Evolutionary conservation across 1,140 invertebrate genomes (phyloP).

Genomic region (Nasonia vitripennis): DNA sequence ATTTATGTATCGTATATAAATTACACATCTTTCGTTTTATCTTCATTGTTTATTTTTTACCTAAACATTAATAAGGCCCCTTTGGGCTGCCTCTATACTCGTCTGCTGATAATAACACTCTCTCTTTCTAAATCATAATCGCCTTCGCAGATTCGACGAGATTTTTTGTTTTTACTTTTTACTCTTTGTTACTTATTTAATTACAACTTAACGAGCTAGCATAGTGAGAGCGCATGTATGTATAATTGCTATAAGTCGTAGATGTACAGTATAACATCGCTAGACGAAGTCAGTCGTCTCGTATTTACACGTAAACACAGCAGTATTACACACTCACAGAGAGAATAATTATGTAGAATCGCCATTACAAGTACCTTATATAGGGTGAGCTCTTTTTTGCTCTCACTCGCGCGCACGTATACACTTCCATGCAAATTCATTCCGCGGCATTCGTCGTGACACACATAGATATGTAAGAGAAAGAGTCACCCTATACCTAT

Average conservation of each 20-base stretch:
- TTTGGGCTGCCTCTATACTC: constrained; percentile 43
- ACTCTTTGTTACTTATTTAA: constrained; percentile 7
- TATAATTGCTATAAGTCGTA: constrained; percentile 18
- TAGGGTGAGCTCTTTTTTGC: constrained; percentile 20
- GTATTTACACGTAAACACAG: constrained; percentile 43
- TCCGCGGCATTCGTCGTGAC: not conserved
- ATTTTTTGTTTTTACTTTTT: not conserved
- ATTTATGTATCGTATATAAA: constrained; percentile 5
- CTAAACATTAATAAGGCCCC: constrained; percentile 52
- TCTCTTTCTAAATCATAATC: not conserved
- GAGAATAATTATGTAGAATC: not conserved
- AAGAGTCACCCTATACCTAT: constrained; percentile 22
- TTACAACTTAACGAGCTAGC: constrained; percentile 45
- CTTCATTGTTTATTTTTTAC: constrained; percentile 18
- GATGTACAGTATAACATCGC: constrained; percentile 33
- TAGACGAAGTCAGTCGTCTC: constrained; percentile 37
- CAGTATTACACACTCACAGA: constrained; percentile 36
- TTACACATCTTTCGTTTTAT: constrained; percentile 18
- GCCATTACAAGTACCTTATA: not conserved
- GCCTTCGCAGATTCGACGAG: constrained; percentile 10
- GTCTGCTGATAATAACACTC: not conserved
- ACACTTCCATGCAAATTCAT: not conserved
- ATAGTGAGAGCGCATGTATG: constrained; percentile 22
- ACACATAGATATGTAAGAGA: not conserved
- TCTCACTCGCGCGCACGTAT: not conserved